Evolutionary conservation across 2,797 vertebrate genomes (phyloP).

Genomic region (Lindbergichthys nudifrons): DNA sequence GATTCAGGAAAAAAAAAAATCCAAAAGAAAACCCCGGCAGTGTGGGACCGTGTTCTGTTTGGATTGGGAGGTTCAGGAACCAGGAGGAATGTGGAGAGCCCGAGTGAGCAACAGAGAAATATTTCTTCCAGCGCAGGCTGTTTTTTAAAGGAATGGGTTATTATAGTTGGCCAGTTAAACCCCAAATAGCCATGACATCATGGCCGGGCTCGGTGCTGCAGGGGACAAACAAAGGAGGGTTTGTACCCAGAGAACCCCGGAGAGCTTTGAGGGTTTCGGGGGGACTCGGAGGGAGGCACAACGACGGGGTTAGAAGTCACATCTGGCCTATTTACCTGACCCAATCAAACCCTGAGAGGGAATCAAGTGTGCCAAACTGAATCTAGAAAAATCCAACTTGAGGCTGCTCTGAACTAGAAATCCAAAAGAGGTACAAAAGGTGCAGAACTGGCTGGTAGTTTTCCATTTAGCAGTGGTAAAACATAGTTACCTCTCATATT

Average conservation of each 20-base stretch:
- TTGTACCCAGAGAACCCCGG: conserved; percentile 80
- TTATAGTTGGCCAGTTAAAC: conserved; percentile 87
- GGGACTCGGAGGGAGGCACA: conserved; percentile 72
- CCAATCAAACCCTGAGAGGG: conserved; percentile 69
- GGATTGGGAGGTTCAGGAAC: conserved; percentile 85
- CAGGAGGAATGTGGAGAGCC: conserved; percentile 80
- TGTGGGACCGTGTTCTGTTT: conserved; percentile 80
- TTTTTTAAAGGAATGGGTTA: conserved; percentile 85
- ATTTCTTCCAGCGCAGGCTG: conserved; percentile 81
- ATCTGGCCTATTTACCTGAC: conserved; percentile 83
- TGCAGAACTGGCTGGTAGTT: conserved; percentile 15
- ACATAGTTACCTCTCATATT: background rate
- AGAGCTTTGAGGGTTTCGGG: conserved; percentile 75
- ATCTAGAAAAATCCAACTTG: conserved; percentile 47
- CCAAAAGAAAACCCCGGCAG: conserved; percentile 78
- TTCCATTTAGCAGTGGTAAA: conserved; percentile 24
- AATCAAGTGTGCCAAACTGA: conserved; percentile 68
- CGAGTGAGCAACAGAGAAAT: conserved; percentile 83
- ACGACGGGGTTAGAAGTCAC: conserved; percentile 80
- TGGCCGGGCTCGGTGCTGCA: conserved; percentile 78
- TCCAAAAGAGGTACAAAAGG: conserved; percentile 40
- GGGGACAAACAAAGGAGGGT: conserved; percentile 85
- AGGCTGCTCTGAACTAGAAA: conserved; percentile 37
- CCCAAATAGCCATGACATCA: conserved; percentile 87
- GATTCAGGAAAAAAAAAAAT: conserved; percentile 69